Base-by-base conservation (phyloP, 1,140 invertebrate genomes). In the Camponotus pennsylvanicus region DNA sequence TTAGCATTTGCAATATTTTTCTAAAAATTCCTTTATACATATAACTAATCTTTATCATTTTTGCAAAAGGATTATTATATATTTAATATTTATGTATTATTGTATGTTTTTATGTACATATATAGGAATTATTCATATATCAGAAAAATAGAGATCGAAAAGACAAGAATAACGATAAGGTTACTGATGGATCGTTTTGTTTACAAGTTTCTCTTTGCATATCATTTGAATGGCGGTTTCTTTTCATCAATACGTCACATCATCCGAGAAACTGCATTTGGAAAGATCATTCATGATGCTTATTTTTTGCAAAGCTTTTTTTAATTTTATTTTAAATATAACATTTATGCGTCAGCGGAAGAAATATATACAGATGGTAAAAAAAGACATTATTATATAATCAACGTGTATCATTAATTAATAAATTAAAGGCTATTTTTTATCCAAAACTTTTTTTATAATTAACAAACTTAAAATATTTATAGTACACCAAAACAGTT, bases 141-240 rank as follows among this genome's bases (percentile, higher is more conserved):
- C 2, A 37, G 13, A 11, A 40, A 79, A 67, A 66, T 77, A 11
- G 0, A 69, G 4, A 27, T 69, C 5, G n/a, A 21, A 52, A 8
- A 66, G 7, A 27, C 11, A 42, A 42, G 61, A 69, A 13, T n/a
- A 40, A 13, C 7, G 42, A 79, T 32, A n/a, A 9, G 3, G n/a
- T 42, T 73, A 75, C n/a, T 73, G 37, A 73, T 3, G 73, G n/a
- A 61, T 82, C 34, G 13, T 82, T 82, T 71, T 15, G 45, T 37
- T 37, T 32, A 69, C n/a, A 63, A 52, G 32, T 45, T 45, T 61
- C 55, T 63, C 7, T 73, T 83, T 34, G 11, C 15, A 57, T 70
- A n/a, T 49, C 8, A 49, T 55, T 49, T 59, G 27, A 61, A 21
- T 52, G 21, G 42, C 21, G 13, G 7, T 57, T 67, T 32, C 6